A percentile compares a stretch with the other conserved stretches of the same genome.
Conservation (phyloP, 2,797 vertebrate genomes). For the Gymnoscopelus braueri region DNA sequence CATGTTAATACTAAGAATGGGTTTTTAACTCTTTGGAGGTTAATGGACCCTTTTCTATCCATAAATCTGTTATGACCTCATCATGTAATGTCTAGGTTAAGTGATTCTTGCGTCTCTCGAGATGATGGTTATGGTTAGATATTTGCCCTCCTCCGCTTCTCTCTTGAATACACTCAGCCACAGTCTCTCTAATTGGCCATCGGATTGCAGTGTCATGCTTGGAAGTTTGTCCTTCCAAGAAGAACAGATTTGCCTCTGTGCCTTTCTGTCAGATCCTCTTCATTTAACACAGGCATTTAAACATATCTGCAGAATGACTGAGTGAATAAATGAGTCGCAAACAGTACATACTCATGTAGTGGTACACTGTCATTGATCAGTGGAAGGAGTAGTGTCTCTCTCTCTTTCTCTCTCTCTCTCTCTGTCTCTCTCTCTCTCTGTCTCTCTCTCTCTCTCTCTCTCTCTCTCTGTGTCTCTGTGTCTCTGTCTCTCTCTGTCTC, state of each 20-base stretch:
- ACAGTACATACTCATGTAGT: conserved; percentile 35
- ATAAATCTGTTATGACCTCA: conserved; percentile 43
- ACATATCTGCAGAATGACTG: conserved; percentile 33
- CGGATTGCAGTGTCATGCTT: conserved; percentile 41
- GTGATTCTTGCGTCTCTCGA: conserved; percentile 57
- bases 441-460: no score
- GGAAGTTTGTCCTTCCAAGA: conserved; percentile 16
- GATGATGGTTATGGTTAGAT: conserved; percentile 40
- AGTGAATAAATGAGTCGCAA: conserved; percentile 33
- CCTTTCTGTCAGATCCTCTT: conserved; percentile 26
- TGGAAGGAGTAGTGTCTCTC: no score
- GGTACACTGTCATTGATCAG: conserved; percentile 4
- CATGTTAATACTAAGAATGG: conserved; percentile 4
- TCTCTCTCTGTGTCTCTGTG: no score
- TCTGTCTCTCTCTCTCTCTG: no score
- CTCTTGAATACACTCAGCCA: conserved; percentile 36
- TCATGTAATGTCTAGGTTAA: conserved; percentile 36
- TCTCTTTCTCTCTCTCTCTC: no score
- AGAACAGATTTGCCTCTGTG: conserved; percentile 33
- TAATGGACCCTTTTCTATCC: conserved; percentile 26
- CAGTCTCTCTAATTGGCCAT: conserved; percentile 58
- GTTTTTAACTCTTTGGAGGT: conserved; percentile 8
- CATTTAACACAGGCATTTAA: conserved; percentile 19
- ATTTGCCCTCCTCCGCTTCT: conserved; percentile 27
- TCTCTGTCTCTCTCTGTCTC: no score